Evolutionary conservation across 2,888 invertebrate species (phyloP), one percentile per base, ranked within the genome.

Genomic region (Teleogryllus oceanicus): DNA sequence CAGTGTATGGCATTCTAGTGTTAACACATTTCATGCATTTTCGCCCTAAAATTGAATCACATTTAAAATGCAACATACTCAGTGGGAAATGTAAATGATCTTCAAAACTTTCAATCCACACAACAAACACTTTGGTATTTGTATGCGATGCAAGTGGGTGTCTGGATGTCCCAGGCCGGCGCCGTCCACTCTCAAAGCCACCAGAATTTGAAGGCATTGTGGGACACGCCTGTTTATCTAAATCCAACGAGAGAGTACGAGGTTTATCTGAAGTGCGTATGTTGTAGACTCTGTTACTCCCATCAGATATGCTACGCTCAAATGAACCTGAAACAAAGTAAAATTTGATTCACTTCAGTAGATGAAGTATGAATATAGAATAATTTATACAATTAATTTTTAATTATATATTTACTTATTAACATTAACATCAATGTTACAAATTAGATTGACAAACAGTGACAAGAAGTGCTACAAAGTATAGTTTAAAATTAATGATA

Each of bases 21-120:
- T 24, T 24, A 24, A 24, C 37, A 37, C 2, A 4, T 37, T 37
- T 2, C 24, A 37, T 2, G 24, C 24, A 37, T 37, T 37, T 37
- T 37, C 37, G 1, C 37, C 37, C 37, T 37, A 37, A 37, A 37
- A 37, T 37, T 37, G 37, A 10, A 37, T 37, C 8, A 37, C 37
- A 37, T 8, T 8, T 37, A 37, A 37, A 37, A 37, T 37, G 37
- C 49, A 77, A 81, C 81, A 75, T 86, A 96, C 96, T 93, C 80
- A 95, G 91, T 10, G 99, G 97, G 86, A 99, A 92, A 87, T 94
- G 93, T 24, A 93, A 89, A 87, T 94, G 92, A 88, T 99, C 99
- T 86, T 99, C 98, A 84, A 94, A 94, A 85, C 96, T 96, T 87
- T 99, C 99, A 80, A 99, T 87, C 99, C 99, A 99, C 74, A 98